A percentile compares a stretch with the other conserved stretches of the same genome.
These are phyloP conservation scores for Atlantisia rogersi DNA, from an alignment of 2,113 vertebrate genomes.

Conservation along the genomic window DNA sequence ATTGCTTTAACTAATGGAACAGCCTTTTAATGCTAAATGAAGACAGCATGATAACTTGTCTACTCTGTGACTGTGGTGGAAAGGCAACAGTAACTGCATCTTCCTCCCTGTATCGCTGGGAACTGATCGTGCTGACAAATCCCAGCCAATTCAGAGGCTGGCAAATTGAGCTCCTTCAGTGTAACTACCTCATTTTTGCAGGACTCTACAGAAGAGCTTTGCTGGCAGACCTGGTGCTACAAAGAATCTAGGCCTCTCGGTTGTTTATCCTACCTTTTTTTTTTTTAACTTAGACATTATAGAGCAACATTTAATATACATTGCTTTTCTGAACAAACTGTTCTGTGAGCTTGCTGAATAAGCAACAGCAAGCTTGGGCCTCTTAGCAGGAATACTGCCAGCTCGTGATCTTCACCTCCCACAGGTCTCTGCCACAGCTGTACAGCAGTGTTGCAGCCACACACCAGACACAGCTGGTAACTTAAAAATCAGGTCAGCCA, in stretches of 20 bases:
- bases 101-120: background rate
- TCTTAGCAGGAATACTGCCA: background rate
- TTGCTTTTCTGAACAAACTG: background rate
- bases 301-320: background rate
- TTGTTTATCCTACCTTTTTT: background rate
- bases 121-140: background rate
- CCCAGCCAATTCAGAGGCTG: background rate
- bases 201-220: background rate
- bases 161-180: background rate
- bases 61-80: background rate
- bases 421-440: background rate
- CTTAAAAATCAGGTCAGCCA: background rate
- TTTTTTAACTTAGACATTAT: background rate
- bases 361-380: background rate
- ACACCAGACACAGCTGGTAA: background rate
- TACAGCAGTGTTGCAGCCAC: background rate
- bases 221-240: background rate
- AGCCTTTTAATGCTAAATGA: background rate
- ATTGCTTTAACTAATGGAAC: constrained; percentile 4
- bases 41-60: background rate
- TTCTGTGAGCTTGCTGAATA: background rate
- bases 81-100: background rate
- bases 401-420: background rate
- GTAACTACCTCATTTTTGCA: background rate
- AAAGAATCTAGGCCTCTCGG: background rate